Percentiles rank a stretch among this genome's conserved stretches.
Conservation (phyloP, 2,888 invertebrate genomes). For the Sarcophaga caerulescens region DNA sequence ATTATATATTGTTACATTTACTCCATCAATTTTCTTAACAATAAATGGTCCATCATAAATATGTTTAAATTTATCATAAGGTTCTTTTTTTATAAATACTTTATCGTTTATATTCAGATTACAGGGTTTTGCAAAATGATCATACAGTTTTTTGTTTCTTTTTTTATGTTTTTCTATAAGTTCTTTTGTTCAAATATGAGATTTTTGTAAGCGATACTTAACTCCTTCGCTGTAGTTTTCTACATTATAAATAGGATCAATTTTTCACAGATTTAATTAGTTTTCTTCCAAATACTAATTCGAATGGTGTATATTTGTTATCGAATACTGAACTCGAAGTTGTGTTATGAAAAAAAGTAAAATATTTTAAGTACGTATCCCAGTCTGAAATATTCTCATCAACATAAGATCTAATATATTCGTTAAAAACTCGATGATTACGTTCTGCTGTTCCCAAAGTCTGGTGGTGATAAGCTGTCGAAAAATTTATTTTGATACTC, state of each 20-base stretch:
- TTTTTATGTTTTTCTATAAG: conserved; percentile 13
- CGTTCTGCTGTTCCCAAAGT: conserved; percentile 10
- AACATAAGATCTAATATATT: conserved; percentile 5
- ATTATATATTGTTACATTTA: conserved; percentile 9
- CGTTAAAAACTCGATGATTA: conserved; percentile 24
- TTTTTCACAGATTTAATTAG: neutral
- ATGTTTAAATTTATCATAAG: neutral
- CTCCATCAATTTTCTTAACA: neutral
- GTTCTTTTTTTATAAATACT: conserved; percentile 1
- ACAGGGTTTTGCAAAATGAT: too few species aligned
- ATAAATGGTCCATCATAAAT: neutral
- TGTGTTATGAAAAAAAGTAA: conserved; percentile 20
- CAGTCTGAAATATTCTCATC: conserved; percentile 16
- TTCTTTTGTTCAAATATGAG: neutral
- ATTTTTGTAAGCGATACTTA: conserved; percentile 23
- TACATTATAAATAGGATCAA: conserved; percentile 26
- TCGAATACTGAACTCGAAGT: neutral
- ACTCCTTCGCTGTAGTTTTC: conserved; percentile 26
- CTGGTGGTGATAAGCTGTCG: conserved; percentile 41
- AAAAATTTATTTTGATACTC: conserved; percentile 34
- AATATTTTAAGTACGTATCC: conserved; percentile 8
- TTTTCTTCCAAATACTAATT: conserved; percentile 25
- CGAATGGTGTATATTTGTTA: conserved; percentile 32
- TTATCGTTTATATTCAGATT: neutral
- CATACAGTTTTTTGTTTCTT: conserved; percentile 1